Percentiles rank a stretch among this genome's conserved stretches.
These are phyloP conservation scores for Tetropium fuscum DNA, from an alignment of 2,888 invertebrate genomes.

Conservation along the genomic window DNA sequence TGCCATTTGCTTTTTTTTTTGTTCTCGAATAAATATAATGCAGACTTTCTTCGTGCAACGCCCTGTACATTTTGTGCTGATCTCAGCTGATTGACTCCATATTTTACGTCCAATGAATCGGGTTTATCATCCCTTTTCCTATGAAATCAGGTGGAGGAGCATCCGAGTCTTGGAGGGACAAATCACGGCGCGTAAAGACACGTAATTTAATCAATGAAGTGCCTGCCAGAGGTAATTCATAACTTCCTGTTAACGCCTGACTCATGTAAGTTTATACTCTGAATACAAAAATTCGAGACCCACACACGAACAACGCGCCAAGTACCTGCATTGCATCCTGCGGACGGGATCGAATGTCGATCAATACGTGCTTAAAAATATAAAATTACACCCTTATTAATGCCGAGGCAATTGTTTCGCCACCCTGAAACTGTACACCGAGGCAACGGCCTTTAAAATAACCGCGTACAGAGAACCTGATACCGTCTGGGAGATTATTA, in stretches of 20 bases:
- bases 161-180: too few species aligned
- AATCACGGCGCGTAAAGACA: slow-evolving; percentile 21
- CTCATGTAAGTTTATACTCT: slow-evolving; percentile 52
- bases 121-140: too few species aligned
- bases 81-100: too few species aligned
- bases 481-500: not conserved
- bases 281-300: slow-evolving; percentile 50
- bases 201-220: slow-evolving; percentile 35
- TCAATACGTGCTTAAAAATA: slow-evolving; percentile 58
- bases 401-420: not conserved
- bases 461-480: not conserved
- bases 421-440: slow-evolving; percentile 1
- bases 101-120: too few species aligned
- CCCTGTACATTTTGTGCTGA: too few species aligned
- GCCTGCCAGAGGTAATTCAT: slow-evolving; percentile 47
- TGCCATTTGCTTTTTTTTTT: too few species aligned
- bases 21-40: too few species aligned
- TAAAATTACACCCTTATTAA: slow-evolving; percentile 40
- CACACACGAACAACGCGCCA: slow-evolving; percentile 40
- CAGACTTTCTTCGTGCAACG: too few species aligned
- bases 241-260: slow-evolving; percentile 54
- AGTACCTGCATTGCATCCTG: slow-evolving; percentile 55
- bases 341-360: slow-evolving; percentile 58
- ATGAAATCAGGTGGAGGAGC: too few species aligned
- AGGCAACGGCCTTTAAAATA: not conserved